phyloP scores from a whole-genome alignment of 2,113 vertebrate genomes.

The Caloenas nicobarica region DNA sequence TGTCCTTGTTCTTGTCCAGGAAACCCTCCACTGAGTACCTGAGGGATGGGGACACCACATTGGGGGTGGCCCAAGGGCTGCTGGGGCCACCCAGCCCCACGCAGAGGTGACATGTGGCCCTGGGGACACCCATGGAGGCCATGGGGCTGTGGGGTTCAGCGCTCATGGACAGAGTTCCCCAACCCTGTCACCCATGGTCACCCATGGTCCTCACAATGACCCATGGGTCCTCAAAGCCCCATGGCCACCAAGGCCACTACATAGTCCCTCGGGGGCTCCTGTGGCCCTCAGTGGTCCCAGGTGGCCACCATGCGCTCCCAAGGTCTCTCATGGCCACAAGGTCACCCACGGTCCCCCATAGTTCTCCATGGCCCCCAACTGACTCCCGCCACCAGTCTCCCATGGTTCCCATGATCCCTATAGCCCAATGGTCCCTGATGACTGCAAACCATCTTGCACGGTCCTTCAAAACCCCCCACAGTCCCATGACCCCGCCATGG shows the following conservation, averaged over 20 bases:
- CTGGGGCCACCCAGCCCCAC: not conserved
- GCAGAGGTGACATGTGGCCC: not conserved
- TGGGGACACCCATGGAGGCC: not conserved
- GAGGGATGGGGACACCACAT: not conserved
- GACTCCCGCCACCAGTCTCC: no score
- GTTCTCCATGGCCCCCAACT: no score
- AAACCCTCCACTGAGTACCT: slow-evolving; percentile 94
- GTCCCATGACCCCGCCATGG: not conserved
- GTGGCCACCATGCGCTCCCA: not conserved
- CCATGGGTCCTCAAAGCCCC: not conserved
- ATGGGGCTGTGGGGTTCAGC: not conserved
- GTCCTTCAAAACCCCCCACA: no score
- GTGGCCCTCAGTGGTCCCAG: not conserved
- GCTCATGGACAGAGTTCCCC: no score
- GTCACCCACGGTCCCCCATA: not conserved
- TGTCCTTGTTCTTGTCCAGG: slow-evolving; percentile 94
- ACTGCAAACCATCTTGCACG: not conserved
- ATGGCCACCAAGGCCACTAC: not conserved
- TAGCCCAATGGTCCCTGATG: not conserved
- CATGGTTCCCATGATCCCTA: no score
- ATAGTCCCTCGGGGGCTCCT: not conserved
- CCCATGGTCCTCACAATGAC: not conserved
- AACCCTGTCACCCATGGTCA: not conserved
- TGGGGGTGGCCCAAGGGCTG: not conserved
- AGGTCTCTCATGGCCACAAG: not conserved